Base-by-base conservation (phyloP, 2,888 invertebrate genomes). In the Resseliella maxima region DNA sequence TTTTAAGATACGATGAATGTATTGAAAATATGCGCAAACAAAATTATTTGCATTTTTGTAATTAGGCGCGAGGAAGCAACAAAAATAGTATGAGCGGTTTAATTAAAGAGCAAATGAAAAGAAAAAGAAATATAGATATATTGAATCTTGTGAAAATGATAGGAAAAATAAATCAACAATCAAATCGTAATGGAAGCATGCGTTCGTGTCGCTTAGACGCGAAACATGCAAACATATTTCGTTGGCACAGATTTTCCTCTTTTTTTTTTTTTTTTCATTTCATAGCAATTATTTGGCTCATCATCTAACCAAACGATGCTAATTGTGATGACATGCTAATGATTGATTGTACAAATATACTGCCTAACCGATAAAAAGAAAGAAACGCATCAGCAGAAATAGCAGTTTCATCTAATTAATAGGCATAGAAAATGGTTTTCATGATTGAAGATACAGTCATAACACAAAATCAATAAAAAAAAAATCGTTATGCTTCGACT, bases 301-400 rank as follows among this genome's bases (percentile, higher is more conserved):
- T 72, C 72, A 72, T 31, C n/a, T 15, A 41, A 41, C 59, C 59
- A 59, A 59, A 31, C 72, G 72, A 72, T 31, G 27, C 72, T 72
- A 72, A 72, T 72, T 72, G 72, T 72, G 72, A 72, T 72, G 72
- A 72, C 72, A 72, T 72, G 72, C 72, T 72, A 72, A 72, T 72
- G 72, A 72, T 72, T 72, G 72, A 72, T 72, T 35, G 31, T 72
- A 72, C 72, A 72, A 72, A 27, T 31, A 50, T n/a, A 72, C 0
- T 35, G 72, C 15, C 35, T 18, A 18, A 50, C 46, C 8, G 46
- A 41, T 15, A 50, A 18, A 50, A 18, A 50, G 46, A 50, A 18
- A 50, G 46, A 50, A 18, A 50, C n/a, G 46, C 8, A 18, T 15
- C 31, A 72, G 31, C 10, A 72, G n/a, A 31, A 31, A 0, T 0